A percentile compares a stretch with the other conserved stretches of the same genome.
Evolutionary conservation across 2,888 invertebrate genomes (phyloP).

Genomic region (Drosophila fungiperda): DNA sequence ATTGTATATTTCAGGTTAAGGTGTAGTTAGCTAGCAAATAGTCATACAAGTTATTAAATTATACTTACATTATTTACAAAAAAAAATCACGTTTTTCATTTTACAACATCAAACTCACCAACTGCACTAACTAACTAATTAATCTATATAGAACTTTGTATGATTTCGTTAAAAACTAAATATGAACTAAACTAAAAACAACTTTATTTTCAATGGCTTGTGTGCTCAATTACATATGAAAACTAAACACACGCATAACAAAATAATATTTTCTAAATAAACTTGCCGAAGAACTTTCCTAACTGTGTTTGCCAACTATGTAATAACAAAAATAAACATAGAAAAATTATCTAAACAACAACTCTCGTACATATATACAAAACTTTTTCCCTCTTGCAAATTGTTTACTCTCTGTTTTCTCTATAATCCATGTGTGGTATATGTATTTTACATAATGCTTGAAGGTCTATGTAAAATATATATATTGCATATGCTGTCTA

Average conservation of each 20-base stretch:
- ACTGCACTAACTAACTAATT: slow-evolving; percentile 60
- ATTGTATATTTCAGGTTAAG: slow-evolving; percentile 5
- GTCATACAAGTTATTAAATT: slow-evolving; percentile 32
- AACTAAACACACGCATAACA: slow-evolving; percentile 68
- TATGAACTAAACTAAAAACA: slow-evolving; percentile 19
- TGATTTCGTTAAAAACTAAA: slow-evolving; percentile 30
- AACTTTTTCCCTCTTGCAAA: slow-evolving; percentile 79
- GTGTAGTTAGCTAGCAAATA: slow-evolving; percentile 6
- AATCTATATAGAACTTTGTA: slow-evolving; percentile 37
- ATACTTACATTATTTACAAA: slow-evolving; percentile 41
- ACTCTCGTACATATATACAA: slow-evolving; percentile 15
- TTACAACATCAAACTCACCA: slow-evolving; percentile 66
- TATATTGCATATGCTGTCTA: slow-evolving; percentile 70
- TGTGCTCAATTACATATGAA: slow-evolving; percentile 47
- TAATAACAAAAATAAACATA: slow-evolving; percentile 29
- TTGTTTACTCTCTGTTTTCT: slow-evolving; percentile 62
- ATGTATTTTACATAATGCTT: slow-evolving; percentile 62
- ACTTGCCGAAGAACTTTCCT: slow-evolving; percentile 44
- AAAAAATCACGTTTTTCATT: slow-evolving; percentile 22
- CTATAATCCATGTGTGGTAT: slow-evolving; percentile 60
- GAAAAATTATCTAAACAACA: slow-evolving; percentile 36
- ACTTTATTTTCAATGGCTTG: slow-evolving; percentile 57
- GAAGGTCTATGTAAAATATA: slow-evolving; percentile 63
- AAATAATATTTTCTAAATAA: slow-evolving; percentile 36
- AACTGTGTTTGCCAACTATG: slow-evolving; percentile 36